Evolutionary conservation across 2,888 invertebrate species (phyloP), one percentile per base, ranked within the genome.

Genomic region (Norana najaformis): DNA sequence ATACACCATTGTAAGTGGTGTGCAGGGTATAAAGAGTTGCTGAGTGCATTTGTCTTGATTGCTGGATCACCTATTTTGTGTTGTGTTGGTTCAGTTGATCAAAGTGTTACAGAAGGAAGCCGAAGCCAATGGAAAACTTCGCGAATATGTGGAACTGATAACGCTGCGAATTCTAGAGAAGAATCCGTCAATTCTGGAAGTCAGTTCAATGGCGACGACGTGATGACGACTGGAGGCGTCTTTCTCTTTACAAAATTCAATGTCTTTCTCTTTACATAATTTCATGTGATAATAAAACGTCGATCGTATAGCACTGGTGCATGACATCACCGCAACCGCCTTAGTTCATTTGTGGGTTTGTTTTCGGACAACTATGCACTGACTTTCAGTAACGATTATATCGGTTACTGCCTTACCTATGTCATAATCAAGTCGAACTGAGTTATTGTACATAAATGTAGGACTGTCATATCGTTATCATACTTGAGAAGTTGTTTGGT

Each of bases 121-220:
- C 95, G 98, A 99, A 94, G 98, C 98, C 90, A 99, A 98, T 95
- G 96, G 97, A 90, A 97, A 98, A 95, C 96, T 99, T 91, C 96
- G 98, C 94, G 96, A 97, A 92, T 99, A 99, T 95, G 98, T 99
- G 93, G 99, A 99, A 94, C 97, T 97, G 90, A 98, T 99, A 93
- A 96, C 99, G 91, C 96, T 99, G 92, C 97, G 98, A 92, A 98
- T 99, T 93, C 97, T 99, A 90, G 99, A 99, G 95, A 98, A 98
- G 95, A 97, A 99, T 96, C 99, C 99, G n/a, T 98, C 99, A 94
- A 96, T 99, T 90, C 96, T 99, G 92, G 99, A 99, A 88, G 90
- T 91, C 83, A 47, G 53, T 69, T 69, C 69, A 1, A 69, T 69
- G 69, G 69, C n/a, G 11, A 69, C 30, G 30, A 69, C 69, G 69